Conservation (phyloP, 1,140 invertebrate genomes). For the Aphelenchoides besseyi region DNA sequence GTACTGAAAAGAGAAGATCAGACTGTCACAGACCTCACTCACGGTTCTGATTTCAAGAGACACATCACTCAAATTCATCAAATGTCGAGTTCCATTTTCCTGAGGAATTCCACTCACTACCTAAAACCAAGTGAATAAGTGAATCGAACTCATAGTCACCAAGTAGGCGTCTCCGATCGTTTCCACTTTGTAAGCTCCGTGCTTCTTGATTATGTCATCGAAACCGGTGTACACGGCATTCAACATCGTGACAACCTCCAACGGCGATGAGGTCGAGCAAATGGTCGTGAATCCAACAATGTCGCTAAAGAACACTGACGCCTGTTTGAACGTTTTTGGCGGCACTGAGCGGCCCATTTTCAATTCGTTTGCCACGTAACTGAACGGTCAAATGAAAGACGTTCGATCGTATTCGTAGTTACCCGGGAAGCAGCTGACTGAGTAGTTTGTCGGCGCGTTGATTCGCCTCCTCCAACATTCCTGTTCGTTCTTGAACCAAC, state of each 20-base stretch:
- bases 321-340: conserved; percentile 64
- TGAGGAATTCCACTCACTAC: conserved; percentile 58
- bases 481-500: conserved; percentile 86
- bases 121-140: background rate
- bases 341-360: conserved; percentile 58
- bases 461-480: conserved; percentile 62
- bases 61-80: conserved; percentile 50
- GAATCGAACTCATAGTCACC: background rate
- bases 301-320: conserved; percentile 86
- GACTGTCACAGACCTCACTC: conserved; percentile 66
- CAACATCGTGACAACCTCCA: conserved; percentile 63
- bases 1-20: conserved; percentile 41
- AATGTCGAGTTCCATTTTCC: conserved; percentile 56
- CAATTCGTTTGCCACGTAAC: conserved; percentile 59
- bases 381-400: conserved; percentile 4
- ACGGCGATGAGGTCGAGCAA: conserved; percentile 64
- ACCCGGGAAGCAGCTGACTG: conserved; percentile 50
- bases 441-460: conserved; percentile 59
- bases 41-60: conserved; percentile 49
- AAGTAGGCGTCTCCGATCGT: conserved; percentile 39
- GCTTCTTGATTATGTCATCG: conserved; percentile 61
- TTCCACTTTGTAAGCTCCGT: conserved; percentile 64
- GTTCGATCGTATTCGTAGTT: conserved; percentile 12
- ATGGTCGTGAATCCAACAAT: conserved; percentile 79
- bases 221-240: conserved; percentile 62